These are phyloP conservation scores for Chrysochloris asiatica DNA, from an alignment of 2,113 vertebrate genomes.

Conservation along the genomic window DNA sequence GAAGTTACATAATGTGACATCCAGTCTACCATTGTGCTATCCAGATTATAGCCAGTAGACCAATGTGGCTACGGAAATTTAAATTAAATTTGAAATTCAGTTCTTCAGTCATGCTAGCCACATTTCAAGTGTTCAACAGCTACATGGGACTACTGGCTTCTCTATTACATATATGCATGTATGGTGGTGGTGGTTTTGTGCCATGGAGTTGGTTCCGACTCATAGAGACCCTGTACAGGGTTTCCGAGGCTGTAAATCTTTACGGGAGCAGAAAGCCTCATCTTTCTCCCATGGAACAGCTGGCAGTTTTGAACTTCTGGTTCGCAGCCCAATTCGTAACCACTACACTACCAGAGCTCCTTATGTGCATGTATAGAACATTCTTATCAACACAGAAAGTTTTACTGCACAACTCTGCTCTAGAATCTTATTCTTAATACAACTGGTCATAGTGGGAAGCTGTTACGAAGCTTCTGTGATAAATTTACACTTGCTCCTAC, in stretches of 20 bases:
- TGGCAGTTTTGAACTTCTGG: too few relatives aligned
- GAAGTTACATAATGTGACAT: slow-evolving; percentile 46
- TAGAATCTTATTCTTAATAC: neutral
- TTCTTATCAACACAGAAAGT: neutral
- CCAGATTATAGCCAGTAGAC: neutral
- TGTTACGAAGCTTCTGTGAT: neutral
- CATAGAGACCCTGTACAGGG: too few relatives aligned
- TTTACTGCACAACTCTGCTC: neutral
- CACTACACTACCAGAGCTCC: too few relatives aligned
- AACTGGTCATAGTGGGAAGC: neutral
- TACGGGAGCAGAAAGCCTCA: too few relatives aligned
- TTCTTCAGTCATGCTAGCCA: neutral
- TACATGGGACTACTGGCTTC: neutral
- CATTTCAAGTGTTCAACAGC: neutral
- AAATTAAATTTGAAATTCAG: slow-evolving; percentile 6
- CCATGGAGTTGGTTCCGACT: too few relatives aligned
- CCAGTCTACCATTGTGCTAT: neutral
- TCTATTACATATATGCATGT: neutral
- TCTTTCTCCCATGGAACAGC: too few relatives aligned
- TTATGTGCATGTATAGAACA: neutral
- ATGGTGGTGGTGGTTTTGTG: too few relatives aligned
- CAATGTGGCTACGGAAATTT: neutral
- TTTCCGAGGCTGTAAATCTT: too few relatives aligned
- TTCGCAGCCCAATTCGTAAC: too few relatives aligned
- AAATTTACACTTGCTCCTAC: neutral